Base-by-base conservation (phyloP, 1,140 invertebrate genomes). In the Sycophila sp. region DNA sequence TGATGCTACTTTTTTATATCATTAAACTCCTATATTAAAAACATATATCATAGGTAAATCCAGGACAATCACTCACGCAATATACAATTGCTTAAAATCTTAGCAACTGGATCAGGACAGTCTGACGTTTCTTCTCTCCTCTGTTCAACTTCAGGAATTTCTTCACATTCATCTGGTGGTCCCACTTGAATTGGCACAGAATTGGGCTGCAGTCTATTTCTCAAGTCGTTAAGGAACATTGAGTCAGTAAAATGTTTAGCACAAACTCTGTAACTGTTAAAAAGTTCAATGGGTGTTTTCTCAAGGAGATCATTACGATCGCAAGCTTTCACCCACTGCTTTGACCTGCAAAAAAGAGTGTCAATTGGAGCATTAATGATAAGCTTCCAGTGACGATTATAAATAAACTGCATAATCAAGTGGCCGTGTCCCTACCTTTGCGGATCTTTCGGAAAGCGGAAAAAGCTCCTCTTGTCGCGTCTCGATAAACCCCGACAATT, bases 31-130 rank as follows among this genome's bases (percentile, higher is more conserved):
- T 59, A 59, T 13, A 15, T 38, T n/a, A 40, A n/a, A n/a, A n/a
- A n/a, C n/a, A n/a, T n/a, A n/a, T n/a, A n/a, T n/a, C n/a, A n/a
- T n/a, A n/a, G n/a, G n/a, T n/a, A n/a, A n/a, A n/a, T n/a, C n/a
- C n/a, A n/a, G n/a, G n/a, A n/a, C n/a, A n/a, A n/a, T n/a, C n/a
- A 64, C 69, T 71, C 17, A 71, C 69, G 69, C 11, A 71, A 71
- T 24, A 65, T 56, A n/a, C 60, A 71, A 28, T 71, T 71, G 13
- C 53, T 65, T 30, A 71, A 51, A 56, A 71, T 64, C 10, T 71
- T 71, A 22, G 40, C 32, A 28, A 71, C 55, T 5, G 60, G 40
- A 51, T 71, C 53, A 15, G 55, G 51, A 26, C 4, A n/a, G 2
- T 42, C 13, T 10, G 11, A 0, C 13, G 34, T 40, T 15, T 40